These are phyloP conservation scores for Argentina silus DNA, from an alignment of 2,797 vertebrate genomes.

Conservation along the genomic window DNA sequence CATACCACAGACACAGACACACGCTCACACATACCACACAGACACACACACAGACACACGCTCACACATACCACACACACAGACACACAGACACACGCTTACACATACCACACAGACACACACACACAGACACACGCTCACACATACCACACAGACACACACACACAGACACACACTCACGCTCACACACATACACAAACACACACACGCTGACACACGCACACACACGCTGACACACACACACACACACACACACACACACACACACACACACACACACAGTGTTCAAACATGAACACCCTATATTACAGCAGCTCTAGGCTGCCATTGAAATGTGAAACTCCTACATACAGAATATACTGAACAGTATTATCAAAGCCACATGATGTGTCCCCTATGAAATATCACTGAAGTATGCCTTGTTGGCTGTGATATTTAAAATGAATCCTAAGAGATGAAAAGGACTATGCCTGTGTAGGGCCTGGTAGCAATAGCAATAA, in stretches of 20 bases:
- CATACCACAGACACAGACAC: not conserved
- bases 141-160: slow-evolving; percentile 6
- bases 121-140: not conserved
- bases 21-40: not conserved
- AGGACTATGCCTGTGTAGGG: not conserved
- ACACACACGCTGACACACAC: too few relatives aligned
- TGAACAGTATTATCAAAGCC: slow-evolving; percentile 69
- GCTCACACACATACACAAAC: not conserved
- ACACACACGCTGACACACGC: not conserved
- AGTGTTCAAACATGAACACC: slow-evolving; percentile 22
- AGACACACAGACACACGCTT: not conserved
- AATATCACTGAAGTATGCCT: slow-evolving; percentile 69
- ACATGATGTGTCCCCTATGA: slow-evolving; percentile 71
- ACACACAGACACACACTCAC: slow-evolving; percentile 27
- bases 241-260: slow-evolving; percentile 36
- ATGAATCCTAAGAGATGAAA: not conserved
- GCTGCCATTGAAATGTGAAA: slow-evolving; percentile 59
- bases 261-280: slow-evolving; percentile 23
- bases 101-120: not conserved
- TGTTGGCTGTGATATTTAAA: slow-evolving; percentile 64
- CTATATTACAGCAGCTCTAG: slow-evolving; percentile 57
- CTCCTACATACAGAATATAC: slow-evolving; percentile 46
- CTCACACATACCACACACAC: too few relatives aligned
- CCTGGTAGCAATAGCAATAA: too few relatives aligned
- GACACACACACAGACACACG: not conserved